Conservation (phyloP, 1,140 invertebrate species). For the Elysia chlorotica region DNA sequence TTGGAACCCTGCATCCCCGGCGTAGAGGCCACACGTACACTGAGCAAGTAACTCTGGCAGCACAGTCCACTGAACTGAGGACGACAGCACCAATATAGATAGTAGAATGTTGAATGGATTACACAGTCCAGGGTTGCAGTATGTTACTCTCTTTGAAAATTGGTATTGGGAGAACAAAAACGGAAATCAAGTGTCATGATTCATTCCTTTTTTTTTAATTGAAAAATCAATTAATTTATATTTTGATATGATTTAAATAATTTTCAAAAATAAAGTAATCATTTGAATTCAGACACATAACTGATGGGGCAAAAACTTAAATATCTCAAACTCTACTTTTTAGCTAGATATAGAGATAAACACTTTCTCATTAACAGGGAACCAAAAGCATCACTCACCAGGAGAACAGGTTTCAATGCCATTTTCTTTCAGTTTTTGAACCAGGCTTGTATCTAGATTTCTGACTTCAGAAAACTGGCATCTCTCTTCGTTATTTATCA, state of each 20-base stretch:
- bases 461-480: conserved; percentile 68
- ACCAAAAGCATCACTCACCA: conserved; percentile 33
- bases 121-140: neutral
- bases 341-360: neutral
- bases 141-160: neutral
- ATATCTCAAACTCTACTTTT: neutral
- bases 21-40: conserved; percentile 30
- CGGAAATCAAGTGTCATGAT: too few species aligned
- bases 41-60: conserved; percentile 77
- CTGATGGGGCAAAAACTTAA: too few species aligned
- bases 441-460: conserved; percentile 69
- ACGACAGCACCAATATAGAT: conserved; percentile 19
- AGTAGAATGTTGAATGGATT: neutral
- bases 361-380: neutral
- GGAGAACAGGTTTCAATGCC: conserved; percentile 81
- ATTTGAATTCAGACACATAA: too few species aligned
- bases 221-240: neutral
- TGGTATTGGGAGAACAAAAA: too few species aligned
- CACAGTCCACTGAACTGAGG: conserved; percentile 80
- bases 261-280: too few species aligned
- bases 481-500: conserved; percentile 69
- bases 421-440: conserved; percentile 72
- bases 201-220: neutral
- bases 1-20: conserved; percentile 47
- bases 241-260: neutral